phyloP scores from a whole-genome alignment of 2,797 vertebrate genomes.

The Kryptolebias ocellatus region DNA sequence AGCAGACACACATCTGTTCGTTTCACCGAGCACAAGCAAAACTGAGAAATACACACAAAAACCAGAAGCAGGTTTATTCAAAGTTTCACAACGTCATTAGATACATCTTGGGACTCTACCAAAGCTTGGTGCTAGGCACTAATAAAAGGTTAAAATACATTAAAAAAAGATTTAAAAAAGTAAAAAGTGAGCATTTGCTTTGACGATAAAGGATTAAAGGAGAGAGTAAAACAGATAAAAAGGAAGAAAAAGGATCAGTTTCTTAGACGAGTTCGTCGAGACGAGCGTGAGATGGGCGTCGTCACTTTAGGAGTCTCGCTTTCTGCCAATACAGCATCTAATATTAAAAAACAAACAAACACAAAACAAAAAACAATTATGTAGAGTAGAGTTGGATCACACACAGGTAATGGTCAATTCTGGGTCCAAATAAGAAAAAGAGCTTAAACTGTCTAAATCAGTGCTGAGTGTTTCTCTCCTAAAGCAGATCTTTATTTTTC shows the following conservation, averaged over 20 bases:
- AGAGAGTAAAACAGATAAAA: conserved; percentile 23
- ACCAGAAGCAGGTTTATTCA: conserved; percentile 63
- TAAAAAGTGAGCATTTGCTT: background rate
- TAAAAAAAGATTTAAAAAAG: conserved; percentile 21
- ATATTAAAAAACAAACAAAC: background rate
- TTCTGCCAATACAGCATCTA: conserved; percentile 85
- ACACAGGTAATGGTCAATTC: background rate
- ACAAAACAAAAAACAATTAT: background rate
- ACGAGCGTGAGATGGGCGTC: conserved; percentile 89
- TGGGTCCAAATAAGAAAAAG: too few relatives aligned
- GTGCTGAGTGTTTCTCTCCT: too few relatives aligned
- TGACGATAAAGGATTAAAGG: background rate
- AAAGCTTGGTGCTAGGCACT: background rate
- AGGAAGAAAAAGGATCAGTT: conserved; percentile 62
- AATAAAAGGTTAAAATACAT: conserved; percentile 10
- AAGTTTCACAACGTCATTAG: conserved; percentile 4
- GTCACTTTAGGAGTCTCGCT: conserved; percentile 92
- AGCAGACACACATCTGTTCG: background rate
- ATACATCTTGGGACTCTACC: background rate
- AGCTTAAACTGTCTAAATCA: too few relatives aligned
- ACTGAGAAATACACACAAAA: conserved; percentile 20
- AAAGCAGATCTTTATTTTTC: too few relatives aligned
- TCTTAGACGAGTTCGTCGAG: conserved; percentile 81
- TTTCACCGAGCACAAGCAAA: conserved; percentile 4
- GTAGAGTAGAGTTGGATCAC: background rate